These are phyloP conservation scores for Malthinus flaveolus DNA, from an alignment of 2,888 invertebrate genomes.

Conservation along the genomic window DNA sequence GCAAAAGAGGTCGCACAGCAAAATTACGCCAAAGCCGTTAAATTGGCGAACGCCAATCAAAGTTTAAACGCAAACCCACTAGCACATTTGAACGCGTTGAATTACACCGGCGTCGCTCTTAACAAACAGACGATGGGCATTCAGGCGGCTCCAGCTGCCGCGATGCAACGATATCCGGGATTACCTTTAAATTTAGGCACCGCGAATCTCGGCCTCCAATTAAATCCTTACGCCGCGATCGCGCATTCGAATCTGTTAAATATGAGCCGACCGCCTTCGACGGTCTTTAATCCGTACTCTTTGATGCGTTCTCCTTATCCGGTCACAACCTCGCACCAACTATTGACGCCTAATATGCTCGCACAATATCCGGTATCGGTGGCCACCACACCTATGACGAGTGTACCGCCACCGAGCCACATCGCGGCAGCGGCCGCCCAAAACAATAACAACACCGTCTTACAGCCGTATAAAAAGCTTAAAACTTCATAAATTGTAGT, in stretches of 20 bases:
- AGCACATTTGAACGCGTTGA: constrained; percentile 64
- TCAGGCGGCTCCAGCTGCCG: constrained; percentile 48
- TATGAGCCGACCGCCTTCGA: constrained; percentile 45
- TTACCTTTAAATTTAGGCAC: constrained; percentile 46
- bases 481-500: constrained; percentile 72
- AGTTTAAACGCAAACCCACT: constrained; percentile 36
- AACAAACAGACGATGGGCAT: constrained; percentile 60
- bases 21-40: constrained; percentile 77
- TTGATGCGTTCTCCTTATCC: constrained; percentile 49
- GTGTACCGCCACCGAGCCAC: constrained; percentile 46
- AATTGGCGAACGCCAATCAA: constrained; percentile 59
- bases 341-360: constrained; percentile 52
- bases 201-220: constrained; percentile 41
- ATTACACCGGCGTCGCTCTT: constrained; percentile 71
- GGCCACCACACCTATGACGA: constrained; percentile 45
- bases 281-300: constrained; percentile 57
- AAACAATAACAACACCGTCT: constrained; percentile 58
- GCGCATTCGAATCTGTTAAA: constrained; percentile 43
- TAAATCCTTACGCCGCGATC: constrained; percentile 51
- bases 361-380: constrained; percentile 55
- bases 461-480: constrained; percentile 90
- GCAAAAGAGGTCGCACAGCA: constrained; percentile 84
- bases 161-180: constrained; percentile 45
- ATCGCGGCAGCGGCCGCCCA: constrained; percentile 56
- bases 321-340: constrained; percentile 47